These are phyloP conservation scores for Digitonthophagus gazella DNA, from an alignment of 2,888 invertebrate species.

Conservation along the genomic window DNA sequence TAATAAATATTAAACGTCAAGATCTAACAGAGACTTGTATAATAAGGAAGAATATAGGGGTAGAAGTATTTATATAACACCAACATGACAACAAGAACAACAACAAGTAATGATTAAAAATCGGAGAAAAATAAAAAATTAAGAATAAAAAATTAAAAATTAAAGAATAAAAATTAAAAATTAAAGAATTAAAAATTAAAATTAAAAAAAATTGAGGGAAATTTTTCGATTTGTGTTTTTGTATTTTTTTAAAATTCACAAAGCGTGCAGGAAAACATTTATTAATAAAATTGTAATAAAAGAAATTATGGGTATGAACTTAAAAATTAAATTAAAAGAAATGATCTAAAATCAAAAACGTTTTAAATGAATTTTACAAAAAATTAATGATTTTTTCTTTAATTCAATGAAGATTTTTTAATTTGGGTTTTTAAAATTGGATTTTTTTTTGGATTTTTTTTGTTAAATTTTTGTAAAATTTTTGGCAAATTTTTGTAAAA, in stretches of 20 bases:
- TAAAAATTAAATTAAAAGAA: neutral
- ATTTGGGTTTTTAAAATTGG: too few species aligned
- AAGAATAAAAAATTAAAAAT: too few species aligned
- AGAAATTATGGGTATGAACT: neutral
- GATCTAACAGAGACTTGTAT: neutral
- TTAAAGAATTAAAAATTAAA: too few species aligned
- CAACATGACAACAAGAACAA: conserved; percentile 7
- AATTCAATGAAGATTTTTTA: neutral
- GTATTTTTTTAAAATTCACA: neutral
- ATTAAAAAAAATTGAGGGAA: too few species aligned
- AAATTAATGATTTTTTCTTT: neutral
- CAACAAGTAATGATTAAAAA: too few species aligned
- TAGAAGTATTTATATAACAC: conserved; percentile 13
- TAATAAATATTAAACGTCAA: neutral
- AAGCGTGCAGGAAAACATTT: conserved; percentile 25
- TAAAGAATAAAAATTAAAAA: too few species aligned
- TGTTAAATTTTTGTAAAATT: too few species aligned
- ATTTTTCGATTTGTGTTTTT: too few species aligned
- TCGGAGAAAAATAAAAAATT: too few species aligned
- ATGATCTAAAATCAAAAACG: neutral
- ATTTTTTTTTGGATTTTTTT: too few species aligned
- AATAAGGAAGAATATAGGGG: neutral
- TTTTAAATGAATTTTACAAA: neutral
- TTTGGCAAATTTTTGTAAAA: neutral
- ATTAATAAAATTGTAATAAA: neutral